Evolutionary conservation across 2,113 vertebrate genomes (phyloP).

Genomic region (Psilopsiagon aymara): DNA sequence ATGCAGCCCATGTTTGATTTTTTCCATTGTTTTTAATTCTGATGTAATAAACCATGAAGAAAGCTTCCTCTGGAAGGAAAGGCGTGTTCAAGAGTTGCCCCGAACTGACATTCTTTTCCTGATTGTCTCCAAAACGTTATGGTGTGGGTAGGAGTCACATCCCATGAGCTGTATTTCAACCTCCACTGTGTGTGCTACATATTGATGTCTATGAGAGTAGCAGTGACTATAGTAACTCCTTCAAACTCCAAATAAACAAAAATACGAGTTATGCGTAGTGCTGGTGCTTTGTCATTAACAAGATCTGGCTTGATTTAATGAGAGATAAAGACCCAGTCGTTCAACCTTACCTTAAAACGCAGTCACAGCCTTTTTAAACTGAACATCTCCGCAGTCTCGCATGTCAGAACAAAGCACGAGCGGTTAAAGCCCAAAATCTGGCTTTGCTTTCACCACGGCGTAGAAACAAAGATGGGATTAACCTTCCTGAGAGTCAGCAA

Average conservation of each 20-base stretch:
- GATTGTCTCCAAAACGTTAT: not conserved
- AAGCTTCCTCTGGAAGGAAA: not conserved
- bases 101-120: not conserved
- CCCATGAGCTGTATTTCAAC: not conserved
- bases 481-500: not conserved
- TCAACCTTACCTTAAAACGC: not conserved
- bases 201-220: not conserved
- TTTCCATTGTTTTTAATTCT: not conserved
- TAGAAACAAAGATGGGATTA: not conserved
- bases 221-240: not conserved
- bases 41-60: not conserved
- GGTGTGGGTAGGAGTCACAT: not conserved
- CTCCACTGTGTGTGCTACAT: not conserved
- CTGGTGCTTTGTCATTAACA: not conserved
- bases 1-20: not conserved
- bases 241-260: not conserved
- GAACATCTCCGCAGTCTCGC: not conserved
- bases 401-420: accelerated
- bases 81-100: not conserved
- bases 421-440: not conserved
- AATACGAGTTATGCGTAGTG: not conserved
- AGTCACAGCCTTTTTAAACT: not conserved
- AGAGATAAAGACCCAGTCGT: not conserved
- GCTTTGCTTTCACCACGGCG: not conserved
- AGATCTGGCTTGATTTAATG: not conserved